Percentiles rank a stretch among this genome's conserved stretches.
Evolutionary conservation across 2,113 vertebrate species (phyloP).

Genomic region (Cyphomyrus plagiostoma): DNA sequence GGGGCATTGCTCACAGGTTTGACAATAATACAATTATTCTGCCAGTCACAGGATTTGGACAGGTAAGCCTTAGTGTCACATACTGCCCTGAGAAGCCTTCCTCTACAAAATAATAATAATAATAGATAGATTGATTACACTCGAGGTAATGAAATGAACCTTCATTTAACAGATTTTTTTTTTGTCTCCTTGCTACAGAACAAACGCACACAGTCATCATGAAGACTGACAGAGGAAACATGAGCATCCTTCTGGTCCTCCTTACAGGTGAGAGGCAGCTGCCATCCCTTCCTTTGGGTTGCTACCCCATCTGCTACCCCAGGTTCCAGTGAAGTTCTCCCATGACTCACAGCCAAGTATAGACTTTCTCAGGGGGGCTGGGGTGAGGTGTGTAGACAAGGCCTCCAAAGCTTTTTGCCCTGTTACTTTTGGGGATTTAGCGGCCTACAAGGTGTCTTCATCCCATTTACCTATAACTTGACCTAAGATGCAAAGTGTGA

Average conservation of each 20-base stretch:
- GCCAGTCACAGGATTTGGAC: neutral
- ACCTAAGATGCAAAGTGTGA: neutral
- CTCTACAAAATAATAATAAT: neutral
- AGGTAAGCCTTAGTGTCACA: neutral
- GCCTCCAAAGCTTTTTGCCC: no score
- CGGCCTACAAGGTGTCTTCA: neutral
- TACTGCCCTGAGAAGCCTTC: neutral
- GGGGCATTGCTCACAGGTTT: neutral
- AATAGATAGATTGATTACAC: neutral
- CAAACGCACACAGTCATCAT: slow-evolving; percentile 30
- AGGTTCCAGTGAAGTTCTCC: neutral
- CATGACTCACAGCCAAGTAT: neutral
- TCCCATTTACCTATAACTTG: neutral
- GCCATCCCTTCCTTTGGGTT: neutral
- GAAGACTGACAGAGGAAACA: slow-evolving; percentile 34
- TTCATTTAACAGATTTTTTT: neutral
- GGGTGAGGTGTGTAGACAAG: no score
- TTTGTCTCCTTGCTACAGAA: slow-evolving; percentile 16
- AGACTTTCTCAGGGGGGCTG: neutral
- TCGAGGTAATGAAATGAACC: neutral
- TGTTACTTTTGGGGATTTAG: no score
- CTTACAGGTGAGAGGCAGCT: slow-evolving; percentile 46
- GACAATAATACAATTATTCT: neutral
- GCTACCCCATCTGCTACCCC: neutral
- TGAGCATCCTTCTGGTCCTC: slow-evolving; percentile 32